Percentiles rank a stretch among this genome's conserved stretches.
Conservation (phyloP, 2,888 invertebrate genomes). For the Napeogenes inachia region DNA sequence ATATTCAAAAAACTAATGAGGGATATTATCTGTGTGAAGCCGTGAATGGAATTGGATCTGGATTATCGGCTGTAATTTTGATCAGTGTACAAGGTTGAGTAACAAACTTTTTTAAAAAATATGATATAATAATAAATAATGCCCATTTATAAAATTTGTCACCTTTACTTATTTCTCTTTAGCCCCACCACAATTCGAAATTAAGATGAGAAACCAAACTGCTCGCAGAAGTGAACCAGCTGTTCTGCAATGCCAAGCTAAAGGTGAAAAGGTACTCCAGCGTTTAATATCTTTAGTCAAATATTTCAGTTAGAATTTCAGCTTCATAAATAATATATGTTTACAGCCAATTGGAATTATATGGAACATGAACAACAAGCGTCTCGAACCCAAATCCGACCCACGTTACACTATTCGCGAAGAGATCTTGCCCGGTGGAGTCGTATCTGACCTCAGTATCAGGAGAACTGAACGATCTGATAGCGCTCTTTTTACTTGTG, state of each 20-base stretch:
- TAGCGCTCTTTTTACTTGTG: constrained; percentile 93
- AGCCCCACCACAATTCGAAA: constrained; percentile 96
- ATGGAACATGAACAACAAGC: constrained; percentile 96
- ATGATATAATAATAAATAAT: no score
- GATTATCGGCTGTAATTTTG: constrained; percentile 94
- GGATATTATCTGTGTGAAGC: constrained; percentile 97
- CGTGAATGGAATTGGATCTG: constrained; percentile 96
- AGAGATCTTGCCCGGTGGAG: constrained; percentile 91
- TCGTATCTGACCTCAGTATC: constrained; percentile 92
- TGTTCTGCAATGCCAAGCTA: constrained; percentile 93
- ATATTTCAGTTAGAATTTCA: neutral
- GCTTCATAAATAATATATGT: constrained; percentile 4
- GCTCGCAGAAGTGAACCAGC: constrained; percentile 93
- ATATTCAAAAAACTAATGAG: constrained; percentile 95
- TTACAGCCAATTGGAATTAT: constrained; percentile 90
- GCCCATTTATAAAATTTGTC: neutral
- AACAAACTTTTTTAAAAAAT: neutral
- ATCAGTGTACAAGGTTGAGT: constrained; percentile 92
- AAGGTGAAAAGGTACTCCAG: constrained; percentile 86
- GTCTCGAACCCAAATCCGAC: constrained; percentile 92
- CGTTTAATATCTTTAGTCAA: neutral
- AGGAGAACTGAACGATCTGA: constrained; percentile 92
- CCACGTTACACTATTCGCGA: constrained; percentile 91
- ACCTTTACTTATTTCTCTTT: constrained; percentile 2
- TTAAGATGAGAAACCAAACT: constrained; percentile 93